These are phyloP conservation scores for Myioborus melanocephalus DNA, from an alignment of 2,797 vertebrate genomes.

Conservation along the genomic window DNA sequence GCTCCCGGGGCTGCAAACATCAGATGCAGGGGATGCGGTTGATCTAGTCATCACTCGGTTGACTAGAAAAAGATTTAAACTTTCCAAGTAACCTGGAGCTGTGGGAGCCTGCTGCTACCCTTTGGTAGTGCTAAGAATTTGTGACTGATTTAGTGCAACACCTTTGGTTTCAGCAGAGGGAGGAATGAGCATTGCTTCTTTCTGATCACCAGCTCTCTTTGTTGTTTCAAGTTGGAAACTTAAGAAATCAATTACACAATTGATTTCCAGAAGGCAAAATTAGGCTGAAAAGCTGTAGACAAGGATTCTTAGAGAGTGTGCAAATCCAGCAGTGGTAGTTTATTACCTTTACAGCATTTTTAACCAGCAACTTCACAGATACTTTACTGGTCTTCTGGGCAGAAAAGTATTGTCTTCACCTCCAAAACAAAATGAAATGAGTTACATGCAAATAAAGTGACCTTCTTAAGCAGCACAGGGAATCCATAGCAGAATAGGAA, in stretches of 20 bases:
- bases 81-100: neutral
- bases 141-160: neutral
- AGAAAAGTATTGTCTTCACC: neutral
- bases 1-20: neutral
- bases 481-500: neutral
- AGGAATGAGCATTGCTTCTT: neutral
- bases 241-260: neutral
- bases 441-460: neutral
- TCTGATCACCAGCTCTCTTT: neutral
- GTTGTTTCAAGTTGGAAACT: neutral
- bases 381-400: neutral
- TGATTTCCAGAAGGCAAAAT: conserved; percentile 12
- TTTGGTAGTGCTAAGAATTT: neutral
- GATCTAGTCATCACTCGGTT: neutral
- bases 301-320: neutral
- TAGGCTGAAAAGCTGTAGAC: neutral
- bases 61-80: neutral
- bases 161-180: neutral
- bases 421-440: conserved; percentile 14
- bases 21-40: neutral
- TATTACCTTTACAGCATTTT: neutral
- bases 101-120: neutral
- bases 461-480: neutral
- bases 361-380: neutral
- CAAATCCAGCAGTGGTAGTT: neutral